Evolutionary conservation across 1,140 invertebrate genomes (phyloP).

Genomic region (Drosophila arawakana): DNA sequence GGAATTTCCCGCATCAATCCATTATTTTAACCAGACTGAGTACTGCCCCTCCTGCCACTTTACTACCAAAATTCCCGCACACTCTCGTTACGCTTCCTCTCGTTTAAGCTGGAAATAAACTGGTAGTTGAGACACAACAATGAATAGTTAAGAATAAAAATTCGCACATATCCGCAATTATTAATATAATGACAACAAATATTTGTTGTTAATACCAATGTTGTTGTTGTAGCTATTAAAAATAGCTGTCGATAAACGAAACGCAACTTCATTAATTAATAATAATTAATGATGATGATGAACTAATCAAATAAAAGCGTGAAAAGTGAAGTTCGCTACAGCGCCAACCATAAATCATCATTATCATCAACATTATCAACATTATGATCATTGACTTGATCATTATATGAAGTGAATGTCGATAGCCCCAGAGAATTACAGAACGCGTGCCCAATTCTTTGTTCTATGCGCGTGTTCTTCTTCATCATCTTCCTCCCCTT

Average conservation of each 20-base stretch:
- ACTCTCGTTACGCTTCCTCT: neutral
- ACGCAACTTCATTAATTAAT: constrained; percentile 67
- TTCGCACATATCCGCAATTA: constrained; percentile 73
- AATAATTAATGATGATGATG: constrained; percentile 80
- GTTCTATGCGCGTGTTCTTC: neutral
- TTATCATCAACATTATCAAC: neutral
- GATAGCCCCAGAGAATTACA: constrained; percentile 3
- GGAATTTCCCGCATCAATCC: constrained; percentile 19
- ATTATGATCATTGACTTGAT: neutral
- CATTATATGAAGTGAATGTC: constrained; percentile 16
- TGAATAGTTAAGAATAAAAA: constrained; percentile 42
- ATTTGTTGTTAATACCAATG: constrained; percentile 13
- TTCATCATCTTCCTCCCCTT: neutral
- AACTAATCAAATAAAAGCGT: constrained; percentile 81
- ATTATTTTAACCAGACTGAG: constrained; percentile 12
- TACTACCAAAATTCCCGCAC: no score
- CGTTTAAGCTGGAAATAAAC: neutral
- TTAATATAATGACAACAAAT: constrained; percentile 64
- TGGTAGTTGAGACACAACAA: constrained; percentile 25
- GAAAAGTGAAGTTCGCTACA: constrained; percentile 64
- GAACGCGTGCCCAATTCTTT: constrained; percentile 15
- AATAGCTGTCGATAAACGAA: constrained; percentile 41
- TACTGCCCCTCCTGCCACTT: neutral
- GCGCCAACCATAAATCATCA: constrained; percentile 12
- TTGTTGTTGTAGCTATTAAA: constrained; percentile 34